These are phyloP conservation scores for Medauroidea extradentata DNA, from an alignment of 1,140 invertebrate species.

Conservation along the genomic window DNA sequence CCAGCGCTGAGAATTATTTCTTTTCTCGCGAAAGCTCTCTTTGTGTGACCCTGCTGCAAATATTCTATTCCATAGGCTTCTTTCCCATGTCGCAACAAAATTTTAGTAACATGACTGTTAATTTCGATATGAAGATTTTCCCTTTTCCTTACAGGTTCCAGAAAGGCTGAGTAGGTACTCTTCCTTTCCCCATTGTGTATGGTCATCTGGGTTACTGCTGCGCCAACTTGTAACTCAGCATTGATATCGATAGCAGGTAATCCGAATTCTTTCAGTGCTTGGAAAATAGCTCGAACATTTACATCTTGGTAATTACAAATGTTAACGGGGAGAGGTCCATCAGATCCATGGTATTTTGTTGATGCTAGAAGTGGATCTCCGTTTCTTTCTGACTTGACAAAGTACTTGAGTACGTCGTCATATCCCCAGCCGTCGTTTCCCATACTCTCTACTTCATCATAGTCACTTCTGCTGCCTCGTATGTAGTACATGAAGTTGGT, in stretches of 20 bases:
- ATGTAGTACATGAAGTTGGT: slow-evolving; percentile 87
- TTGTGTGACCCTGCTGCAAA: slow-evolving; percentile 36
- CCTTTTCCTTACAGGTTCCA: slow-evolving; percentile 50
- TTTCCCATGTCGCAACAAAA: slow-evolving; percentile 29
- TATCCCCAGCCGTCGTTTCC: slow-evolving; percentile 71
- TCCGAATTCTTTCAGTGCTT: slow-evolving; percentile 54
- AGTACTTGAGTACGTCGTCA: slow-evolving; percentile 65
- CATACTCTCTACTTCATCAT: slow-evolving; percentile 65
- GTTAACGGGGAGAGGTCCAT: slow-evolving; percentile 50
- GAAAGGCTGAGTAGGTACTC: slow-evolving; percentile 52
- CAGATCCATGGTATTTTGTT: slow-evolving; percentile 49
- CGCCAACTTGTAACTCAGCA: slow-evolving; percentile 53
- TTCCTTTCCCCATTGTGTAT: slow-evolving; percentile 49
- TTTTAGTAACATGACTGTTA: slow-evolving; percentile 66
- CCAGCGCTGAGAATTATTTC: slow-evolving; percentile 56
- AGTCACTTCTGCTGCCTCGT: slow-evolving; percentile 70
- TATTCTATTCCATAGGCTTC: slow-evolving; percentile 49
- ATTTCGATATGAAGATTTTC: slow-evolving; percentile 63
- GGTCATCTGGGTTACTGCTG: slow-evolving; percentile 42
- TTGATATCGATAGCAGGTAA: slow-evolving; percentile 59
- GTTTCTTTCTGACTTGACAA: too few relatives aligned
- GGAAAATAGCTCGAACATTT: slow-evolving; percentile 55
- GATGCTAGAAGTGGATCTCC: slow-evolving; percentile 43
- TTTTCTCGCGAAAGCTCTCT: slow-evolving; percentile 46
- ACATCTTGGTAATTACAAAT: slow-evolving; percentile 50